phyloP scores from a whole-genome alignment of 2,113 vertebrate genomes.

The Pipra filicauda region DNA sequence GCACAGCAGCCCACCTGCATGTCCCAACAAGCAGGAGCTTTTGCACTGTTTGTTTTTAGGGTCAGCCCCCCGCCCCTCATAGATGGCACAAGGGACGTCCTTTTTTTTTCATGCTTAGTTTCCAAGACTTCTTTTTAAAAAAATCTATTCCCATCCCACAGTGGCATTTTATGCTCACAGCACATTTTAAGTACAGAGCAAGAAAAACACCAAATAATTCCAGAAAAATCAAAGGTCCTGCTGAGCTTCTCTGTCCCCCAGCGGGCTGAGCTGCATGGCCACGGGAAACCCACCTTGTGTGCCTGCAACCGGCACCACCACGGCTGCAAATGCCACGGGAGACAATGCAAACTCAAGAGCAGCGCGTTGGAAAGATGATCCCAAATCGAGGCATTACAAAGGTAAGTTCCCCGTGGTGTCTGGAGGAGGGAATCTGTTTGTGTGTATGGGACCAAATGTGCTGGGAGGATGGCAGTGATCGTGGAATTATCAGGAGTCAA shows the following conservation, averaged over 20 bases:
- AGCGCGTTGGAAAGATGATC: not conserved
- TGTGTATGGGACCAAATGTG: not conserved
- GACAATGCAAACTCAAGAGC: not conserved
- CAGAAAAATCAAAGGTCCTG: not conserved
- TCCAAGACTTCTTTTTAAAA: not conserved
- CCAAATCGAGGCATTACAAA: not conserved
- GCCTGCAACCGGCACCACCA: not conserved
- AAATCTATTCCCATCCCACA: not conserved
- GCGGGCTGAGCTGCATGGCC: not conserved
- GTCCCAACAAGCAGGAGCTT: not conserved
- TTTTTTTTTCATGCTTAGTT: not conserved
- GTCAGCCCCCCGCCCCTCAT: not conserved
- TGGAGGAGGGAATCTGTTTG: not conserved
- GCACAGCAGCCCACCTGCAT: slow-evolving; percentile 37
- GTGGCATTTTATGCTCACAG: not conserved
- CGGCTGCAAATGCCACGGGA: not conserved
- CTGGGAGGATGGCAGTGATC: not conserved
- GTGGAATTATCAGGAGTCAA: not conserved
- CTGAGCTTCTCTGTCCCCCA: not conserved
- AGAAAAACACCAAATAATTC: not conserved
- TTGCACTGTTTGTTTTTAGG: not conserved
- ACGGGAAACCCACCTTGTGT: not conserved
- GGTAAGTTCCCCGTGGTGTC: no score
- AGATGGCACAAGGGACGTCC: not conserved
- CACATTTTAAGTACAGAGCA: not conserved